Evolutionary conservation across 2,888 invertebrate species (phyloP).

Genomic region (Nowickia ferox): DNA sequence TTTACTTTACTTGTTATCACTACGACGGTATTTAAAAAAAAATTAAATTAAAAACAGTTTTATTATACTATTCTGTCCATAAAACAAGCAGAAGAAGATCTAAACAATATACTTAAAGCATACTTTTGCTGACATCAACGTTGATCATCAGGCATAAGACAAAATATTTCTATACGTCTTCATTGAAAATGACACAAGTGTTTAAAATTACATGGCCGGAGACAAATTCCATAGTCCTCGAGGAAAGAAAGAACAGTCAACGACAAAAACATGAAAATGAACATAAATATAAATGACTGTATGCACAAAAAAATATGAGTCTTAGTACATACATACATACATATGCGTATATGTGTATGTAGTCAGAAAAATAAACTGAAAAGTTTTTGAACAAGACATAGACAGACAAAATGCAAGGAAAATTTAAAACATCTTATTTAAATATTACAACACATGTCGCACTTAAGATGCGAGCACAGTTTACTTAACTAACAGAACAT

Average conservation of each 20-base stretch:
- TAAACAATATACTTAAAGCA: neutral
- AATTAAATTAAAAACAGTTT: neutral
- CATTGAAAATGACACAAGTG: slow-evolving; percentile 80
- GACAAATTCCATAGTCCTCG: slow-evolving; percentile 64
- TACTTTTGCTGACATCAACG: slow-evolving; percentile 40
- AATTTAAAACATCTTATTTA: slow-evolving; percentile 33
- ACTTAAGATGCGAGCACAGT: neutral
- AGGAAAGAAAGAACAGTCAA: slow-evolving; percentile 47
- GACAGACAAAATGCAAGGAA: slow-evolving; percentile 9
- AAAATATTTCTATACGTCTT: slow-evolving; percentile 45
- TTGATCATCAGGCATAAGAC: slow-evolving; percentile 63
- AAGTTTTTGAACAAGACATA: slow-evolving; percentile 35
- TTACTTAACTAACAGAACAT: neutral
- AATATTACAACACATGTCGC: slow-evolving; percentile 36
- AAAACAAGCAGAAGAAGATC: slow-evolving; percentile 3
- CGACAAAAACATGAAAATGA: slow-evolving; percentile 48
- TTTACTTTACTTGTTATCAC: neutral
- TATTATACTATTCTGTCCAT: slow-evolving; percentile 9
- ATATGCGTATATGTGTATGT: neutral
- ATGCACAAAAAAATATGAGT: slow-evolving; percentile 8
- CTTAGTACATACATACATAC: neutral
- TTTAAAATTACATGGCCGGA: slow-evolving; percentile 80
- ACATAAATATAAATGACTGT: slow-evolving; percentile 53
- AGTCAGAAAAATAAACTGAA: neutral
- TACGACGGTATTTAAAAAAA: neutral